Evolutionary conservation across 92 coral and sea anemone genomes (phyloP).

Genomic region (Porites evermanni): DNA sequence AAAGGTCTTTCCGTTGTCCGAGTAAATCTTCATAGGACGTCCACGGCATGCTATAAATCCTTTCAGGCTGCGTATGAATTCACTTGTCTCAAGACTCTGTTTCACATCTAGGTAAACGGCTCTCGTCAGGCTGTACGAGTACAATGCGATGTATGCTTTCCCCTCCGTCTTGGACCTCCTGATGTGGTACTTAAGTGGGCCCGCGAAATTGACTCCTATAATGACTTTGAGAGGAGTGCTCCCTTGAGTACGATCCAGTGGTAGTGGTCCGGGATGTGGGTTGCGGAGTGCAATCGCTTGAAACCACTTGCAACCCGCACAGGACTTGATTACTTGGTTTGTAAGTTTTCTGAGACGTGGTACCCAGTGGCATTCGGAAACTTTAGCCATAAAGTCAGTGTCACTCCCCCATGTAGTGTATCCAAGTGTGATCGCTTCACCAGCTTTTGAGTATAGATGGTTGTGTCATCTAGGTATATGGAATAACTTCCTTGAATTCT

Average conservation of each 20-base stretch:
- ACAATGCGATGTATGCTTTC: constrained; percentile 32
- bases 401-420: constrained; percentile 49
- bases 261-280: constrained; percentile 27
- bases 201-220: constrained; percentile 1
- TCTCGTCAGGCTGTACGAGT: constrained; percentile 36
- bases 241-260: constrained; percentile 8
- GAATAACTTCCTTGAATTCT: constrained; percentile 11
- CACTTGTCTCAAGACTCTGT: constrained; percentile 23
- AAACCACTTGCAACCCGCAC: constrained; percentile 44
- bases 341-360: constrained; percentile 19
- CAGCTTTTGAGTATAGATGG: neutral
- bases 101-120: constrained; percentile 25
- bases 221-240: constrained; percentile 9
- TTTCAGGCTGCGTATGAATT: constrained; percentile 24
- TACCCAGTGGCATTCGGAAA: constrained; percentile 20
- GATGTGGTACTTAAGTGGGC: neutral
- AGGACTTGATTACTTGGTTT: constrained; percentile 22
- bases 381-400: neutral
- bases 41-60: neutral
- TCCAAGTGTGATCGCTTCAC: neutral
- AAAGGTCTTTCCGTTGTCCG: constrained; percentile 8
- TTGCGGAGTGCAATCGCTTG: constrained; percentile 28
- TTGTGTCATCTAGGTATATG: constrained; percentile 34
- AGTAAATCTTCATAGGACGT: constrained; percentile 9
- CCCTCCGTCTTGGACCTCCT: neutral